phyloP scores from a whole-genome alignment of 2,888 invertebrate genomes.

The Aromia moschata region DNA sequence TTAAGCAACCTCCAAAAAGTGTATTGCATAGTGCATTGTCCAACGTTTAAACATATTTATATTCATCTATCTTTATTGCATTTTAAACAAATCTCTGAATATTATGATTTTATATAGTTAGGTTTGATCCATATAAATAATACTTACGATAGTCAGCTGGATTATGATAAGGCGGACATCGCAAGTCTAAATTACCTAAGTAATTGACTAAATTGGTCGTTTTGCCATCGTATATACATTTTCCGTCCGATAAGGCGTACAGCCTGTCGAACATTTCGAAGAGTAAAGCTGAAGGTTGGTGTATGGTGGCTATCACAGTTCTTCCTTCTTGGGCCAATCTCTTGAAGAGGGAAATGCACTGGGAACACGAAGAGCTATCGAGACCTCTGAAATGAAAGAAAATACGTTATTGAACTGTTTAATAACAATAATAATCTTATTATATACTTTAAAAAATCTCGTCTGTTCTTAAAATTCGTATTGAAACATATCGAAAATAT shows the following conservation, averaged over 20 bases:
- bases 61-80: too few relatives aligned
- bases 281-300: constrained; percentile 91
- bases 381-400: constrained; percentile 76
- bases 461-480: too few relatives aligned
- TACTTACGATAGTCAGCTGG: constrained; percentile 93
- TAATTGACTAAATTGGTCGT: constrained; percentile 79
- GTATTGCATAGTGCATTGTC: too few relatives aligned
- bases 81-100: too few relatives aligned
- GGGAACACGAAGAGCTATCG: constrained; percentile 88
- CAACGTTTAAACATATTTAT: too few relatives aligned
- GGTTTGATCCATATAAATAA: not conserved
- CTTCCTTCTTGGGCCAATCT: constrained; percentile 84
- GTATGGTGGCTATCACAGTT: constrained; percentile 91
- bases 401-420: too few relatives aligned
- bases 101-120: too few relatives aligned
- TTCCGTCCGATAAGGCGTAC: constrained; percentile 84
- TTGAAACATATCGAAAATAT: too few relatives aligned
- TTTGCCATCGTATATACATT: constrained; percentile 86
- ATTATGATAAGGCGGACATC: constrained; percentile 93
- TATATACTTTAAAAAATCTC: too few relatives aligned
- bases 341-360: constrained; percentile 82
- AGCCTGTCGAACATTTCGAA: constrained; percentile 94
- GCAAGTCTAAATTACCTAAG: constrained; percentile 75
- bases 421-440: too few relatives aligned
- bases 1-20: too few relatives aligned